Conservation (phyloP, 2,797 vertebrate species). For the Ptychadena robeensis region DNA sequence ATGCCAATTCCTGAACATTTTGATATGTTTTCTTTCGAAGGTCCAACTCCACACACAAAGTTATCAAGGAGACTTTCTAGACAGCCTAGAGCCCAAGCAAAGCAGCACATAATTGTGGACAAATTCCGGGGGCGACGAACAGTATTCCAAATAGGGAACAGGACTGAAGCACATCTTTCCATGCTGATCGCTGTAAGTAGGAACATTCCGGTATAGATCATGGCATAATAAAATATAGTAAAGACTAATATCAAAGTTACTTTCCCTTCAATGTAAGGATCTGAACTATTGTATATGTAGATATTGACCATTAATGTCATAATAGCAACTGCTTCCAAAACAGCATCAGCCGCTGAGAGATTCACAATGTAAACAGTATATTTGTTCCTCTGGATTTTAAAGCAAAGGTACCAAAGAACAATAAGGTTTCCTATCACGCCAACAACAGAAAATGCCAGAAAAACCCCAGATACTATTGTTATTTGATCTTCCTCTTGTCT, state of each 20-base stretch:
- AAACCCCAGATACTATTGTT: background rate
- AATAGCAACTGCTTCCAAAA: constrained; percentile 52
- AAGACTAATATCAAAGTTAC: background rate
- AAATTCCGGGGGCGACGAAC: constrained; percentile 47
- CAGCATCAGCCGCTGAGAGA: constrained; percentile 40
- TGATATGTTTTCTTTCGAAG: background rate
- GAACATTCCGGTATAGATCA: constrained; percentile 36
- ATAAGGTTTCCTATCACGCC: constrained; percentile 59
- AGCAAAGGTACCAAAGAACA: constrained; percentile 62
- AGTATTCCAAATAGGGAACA: constrained; percentile 67
- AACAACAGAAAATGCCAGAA: background rate
- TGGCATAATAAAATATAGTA: constrained; percentile 30
- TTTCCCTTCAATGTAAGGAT: background rate
- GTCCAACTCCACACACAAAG: constrained; percentile 22
- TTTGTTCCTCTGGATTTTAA: constrained; percentile 56
- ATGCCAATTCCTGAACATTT: constrained; percentile 25
- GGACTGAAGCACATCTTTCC: constrained; percentile 64
- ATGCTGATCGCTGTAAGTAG: constrained; percentile 65
- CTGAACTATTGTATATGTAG: background rate
- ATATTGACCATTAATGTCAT: constrained; percentile 11
- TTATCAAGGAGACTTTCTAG: constrained; percentile 32
- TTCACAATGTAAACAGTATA: constrained; percentile 61
- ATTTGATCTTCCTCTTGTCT: background rate
- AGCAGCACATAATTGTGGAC: background rate
- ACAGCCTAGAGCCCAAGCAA: constrained; percentile 63